phyloP scores from a whole-genome alignment of 2,113 vertebrate species.

The Daubentonia madagascariensis region DNA sequence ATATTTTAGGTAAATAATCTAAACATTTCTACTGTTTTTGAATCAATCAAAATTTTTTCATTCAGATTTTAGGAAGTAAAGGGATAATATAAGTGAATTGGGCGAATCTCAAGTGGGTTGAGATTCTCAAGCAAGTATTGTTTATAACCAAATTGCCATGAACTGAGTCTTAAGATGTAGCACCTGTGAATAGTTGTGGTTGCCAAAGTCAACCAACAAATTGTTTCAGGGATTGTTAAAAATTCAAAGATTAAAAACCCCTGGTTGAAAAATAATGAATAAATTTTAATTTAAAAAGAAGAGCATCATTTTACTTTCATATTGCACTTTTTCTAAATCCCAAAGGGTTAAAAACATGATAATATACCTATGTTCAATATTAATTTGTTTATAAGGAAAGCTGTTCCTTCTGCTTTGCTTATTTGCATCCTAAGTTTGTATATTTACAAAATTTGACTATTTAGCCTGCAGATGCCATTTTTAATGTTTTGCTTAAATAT shows the following conservation, averaged over 20 bases:
- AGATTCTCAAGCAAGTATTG: conserved; percentile 2
- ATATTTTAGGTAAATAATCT: conserved; percentile 6
- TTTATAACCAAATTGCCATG: not conserved
- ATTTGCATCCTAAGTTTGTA: conserved; percentile 55
- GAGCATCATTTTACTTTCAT: conserved; percentile 1
- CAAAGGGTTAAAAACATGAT: conserved; percentile 5
- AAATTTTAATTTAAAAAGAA: conserved; percentile 5
- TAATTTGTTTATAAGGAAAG: conserved; percentile 64
- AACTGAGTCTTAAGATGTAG: not conserved
- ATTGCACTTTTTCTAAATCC: conserved; percentile 5
- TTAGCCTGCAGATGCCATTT: not conserved
- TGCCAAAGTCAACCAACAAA: conserved; percentile 64
- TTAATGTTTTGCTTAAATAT: conserved; percentile 4
- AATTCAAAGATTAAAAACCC: conserved; percentile 2
- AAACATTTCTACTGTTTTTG: not conserved
- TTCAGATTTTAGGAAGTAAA: not conserved
- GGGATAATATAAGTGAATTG: not conserved
- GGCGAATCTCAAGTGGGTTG: no score
- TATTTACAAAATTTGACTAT: conserved; percentile 56
- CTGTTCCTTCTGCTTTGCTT: conserved; percentile 26
- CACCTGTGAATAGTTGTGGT: not conserved
- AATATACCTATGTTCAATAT: conserved; percentile 10
- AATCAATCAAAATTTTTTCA: not conserved
- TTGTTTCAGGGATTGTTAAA: conserved; percentile 24
- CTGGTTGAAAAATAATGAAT: conserved; percentile 16